Evolutionary conservation across 1,140 invertebrate genomes (phyloP).

Genomic region (Diorhabda carinulata): DNA sequence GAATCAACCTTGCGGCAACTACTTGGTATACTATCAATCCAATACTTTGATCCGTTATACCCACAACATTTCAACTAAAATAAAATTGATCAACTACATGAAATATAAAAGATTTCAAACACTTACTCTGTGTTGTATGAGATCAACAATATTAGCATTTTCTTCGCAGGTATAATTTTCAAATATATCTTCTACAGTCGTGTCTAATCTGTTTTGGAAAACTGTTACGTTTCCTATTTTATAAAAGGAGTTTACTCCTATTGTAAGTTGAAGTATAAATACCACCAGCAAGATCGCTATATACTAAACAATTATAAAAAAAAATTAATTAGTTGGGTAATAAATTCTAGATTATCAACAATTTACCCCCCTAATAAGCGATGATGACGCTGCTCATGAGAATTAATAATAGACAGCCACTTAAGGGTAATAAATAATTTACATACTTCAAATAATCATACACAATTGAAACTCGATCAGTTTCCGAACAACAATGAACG

Average conservation of each 20-base stretch:
- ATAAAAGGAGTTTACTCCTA: constrained; percentile 7
- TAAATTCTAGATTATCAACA: too few species aligned
- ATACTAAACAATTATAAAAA: not conserved
- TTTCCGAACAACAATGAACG: too few species aligned
- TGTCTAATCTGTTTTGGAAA: not conserved
- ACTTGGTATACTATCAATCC: not conserved
- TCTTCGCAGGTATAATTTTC: not conserved
- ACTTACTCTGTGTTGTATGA: constrained; percentile 17
- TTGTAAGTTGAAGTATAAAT: not conserved
- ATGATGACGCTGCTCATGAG: too few species aligned
- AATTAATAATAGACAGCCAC: too few species aligned
- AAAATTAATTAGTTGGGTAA: too few species aligned
- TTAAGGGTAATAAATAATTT: too few species aligned
- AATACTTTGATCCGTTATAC: constrained; percentile 5
- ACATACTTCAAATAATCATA: too few species aligned
- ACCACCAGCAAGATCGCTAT: constrained; percentile 6
- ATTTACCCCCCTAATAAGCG: too few species aligned
- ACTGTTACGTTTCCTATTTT: not conserved
- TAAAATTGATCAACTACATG: not conserved
- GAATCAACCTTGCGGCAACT: constrained; percentile 10
- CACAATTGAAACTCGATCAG: too few species aligned
- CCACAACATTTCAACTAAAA: constrained; percentile 11
- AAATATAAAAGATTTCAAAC: not conserved
- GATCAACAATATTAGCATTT: constrained; percentile 10
- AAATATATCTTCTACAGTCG: constrained; percentile 8